A percentile compares a stretch with the other conserved stretches of the same genome.
Conservation (phyloP, 2,113 vertebrate species). For the Grallaria varia region DNA sequence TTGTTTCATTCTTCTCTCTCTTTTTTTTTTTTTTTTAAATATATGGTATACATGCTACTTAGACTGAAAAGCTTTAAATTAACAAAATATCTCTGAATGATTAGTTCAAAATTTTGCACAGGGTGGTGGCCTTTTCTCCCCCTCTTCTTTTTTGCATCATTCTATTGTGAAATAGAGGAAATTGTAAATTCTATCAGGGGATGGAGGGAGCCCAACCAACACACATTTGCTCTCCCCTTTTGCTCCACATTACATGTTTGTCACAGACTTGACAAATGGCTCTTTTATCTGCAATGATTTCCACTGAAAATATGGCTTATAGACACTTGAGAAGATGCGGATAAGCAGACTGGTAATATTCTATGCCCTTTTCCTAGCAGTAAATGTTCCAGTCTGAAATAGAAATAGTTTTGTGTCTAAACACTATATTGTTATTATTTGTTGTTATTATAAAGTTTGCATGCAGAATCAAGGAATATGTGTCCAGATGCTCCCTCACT, state of each 20-base stretch:
- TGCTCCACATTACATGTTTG: not conserved
- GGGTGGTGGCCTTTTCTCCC: not conserved
- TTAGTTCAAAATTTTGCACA: not conserved
- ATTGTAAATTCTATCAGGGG: not conserved
- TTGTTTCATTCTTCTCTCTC: not conserved
- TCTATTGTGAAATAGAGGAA: not conserved
- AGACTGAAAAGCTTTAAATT: not conserved
- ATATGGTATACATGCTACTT: too few relatives aligned
- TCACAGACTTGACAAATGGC: not conserved
- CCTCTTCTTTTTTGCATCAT: not conserved
- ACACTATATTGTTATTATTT: not conserved
- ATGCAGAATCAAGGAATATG: not conserved
- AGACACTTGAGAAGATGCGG: not conserved
- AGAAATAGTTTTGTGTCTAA: not conserved
- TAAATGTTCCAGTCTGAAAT: not conserved
- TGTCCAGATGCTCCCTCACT: not conserved
- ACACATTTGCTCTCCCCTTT: not conserved
- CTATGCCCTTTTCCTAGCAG: not conserved
- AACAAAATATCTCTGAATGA: not conserved
- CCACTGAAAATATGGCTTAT: not conserved
- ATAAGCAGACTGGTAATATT: not conserved
- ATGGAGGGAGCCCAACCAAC: not conserved
- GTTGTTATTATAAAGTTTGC: not conserved
- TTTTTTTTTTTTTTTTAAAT: not conserved
- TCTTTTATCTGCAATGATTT: not conserved